A percentile compares a stretch with the other conserved stretches of the same genome.
Evolutionary conservation across 2,888 invertebrate species (phyloP).

Genomic region (Margaritifera margaritifera): DNA sequence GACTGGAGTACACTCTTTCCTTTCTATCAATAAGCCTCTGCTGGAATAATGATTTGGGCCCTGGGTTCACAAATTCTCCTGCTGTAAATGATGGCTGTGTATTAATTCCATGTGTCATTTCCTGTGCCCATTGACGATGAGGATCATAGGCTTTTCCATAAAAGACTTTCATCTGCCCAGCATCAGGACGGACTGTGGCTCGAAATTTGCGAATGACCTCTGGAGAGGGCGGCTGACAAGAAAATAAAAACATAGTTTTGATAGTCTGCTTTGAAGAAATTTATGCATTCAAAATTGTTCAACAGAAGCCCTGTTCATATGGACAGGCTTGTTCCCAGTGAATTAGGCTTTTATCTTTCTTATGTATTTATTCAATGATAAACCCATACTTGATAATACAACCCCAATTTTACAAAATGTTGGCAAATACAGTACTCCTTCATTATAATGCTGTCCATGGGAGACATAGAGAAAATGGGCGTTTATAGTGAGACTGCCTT

Average conservation of each 20-base stretch:
- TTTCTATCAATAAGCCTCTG: constrained; percentile 61
- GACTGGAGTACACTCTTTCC: constrained; percentile 63
- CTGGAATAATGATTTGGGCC: constrained; percentile 65
- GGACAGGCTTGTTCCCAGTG: no score
- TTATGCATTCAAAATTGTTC: background rate
- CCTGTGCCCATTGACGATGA: constrained; percentile 65
- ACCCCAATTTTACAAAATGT: no score
- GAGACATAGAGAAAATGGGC: no score
- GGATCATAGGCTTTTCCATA: constrained; percentile 71
- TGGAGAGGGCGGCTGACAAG: constrained; percentile 64
- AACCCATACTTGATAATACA: no score
- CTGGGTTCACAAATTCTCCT: constrained; percentile 65
- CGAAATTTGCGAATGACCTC: constrained; percentile 66
- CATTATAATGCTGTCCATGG: no score
- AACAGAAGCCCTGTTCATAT: no score
- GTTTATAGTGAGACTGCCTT: no score
- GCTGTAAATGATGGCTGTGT: constrained; percentile 60
- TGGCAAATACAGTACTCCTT: no score
- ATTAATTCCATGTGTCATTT: constrained; percentile 68
- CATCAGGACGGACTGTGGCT: constrained; percentile 65
- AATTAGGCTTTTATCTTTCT: no score
- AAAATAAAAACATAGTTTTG: no score
- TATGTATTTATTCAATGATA: no score
- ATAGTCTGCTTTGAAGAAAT: background rate
- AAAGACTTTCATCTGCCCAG: constrained; percentile 66